phyloP scores from a whole-genome alignment of 2,113 vertebrate species.

The Montifringilla adamsi region DNA sequence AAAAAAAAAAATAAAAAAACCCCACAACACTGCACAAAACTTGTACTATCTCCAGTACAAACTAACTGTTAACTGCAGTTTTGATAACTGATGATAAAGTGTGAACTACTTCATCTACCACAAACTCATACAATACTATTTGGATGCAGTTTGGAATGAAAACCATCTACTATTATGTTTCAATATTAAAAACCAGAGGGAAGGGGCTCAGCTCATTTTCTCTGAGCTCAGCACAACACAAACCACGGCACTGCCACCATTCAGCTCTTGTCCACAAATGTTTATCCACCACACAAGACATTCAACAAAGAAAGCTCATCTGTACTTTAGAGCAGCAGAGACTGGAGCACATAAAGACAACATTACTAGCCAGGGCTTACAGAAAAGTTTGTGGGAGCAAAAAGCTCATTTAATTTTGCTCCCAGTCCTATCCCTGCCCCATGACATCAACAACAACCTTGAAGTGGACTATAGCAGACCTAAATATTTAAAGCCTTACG shows the following conservation, averaged over 20 bases:
- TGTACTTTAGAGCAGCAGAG: not conserved
- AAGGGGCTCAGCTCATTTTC: not conserved
- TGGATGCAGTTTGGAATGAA: not conserved
- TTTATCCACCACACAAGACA: not conserved
- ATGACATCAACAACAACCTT: not conserved
- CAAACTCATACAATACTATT: not conserved
- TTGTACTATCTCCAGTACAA: not conserved
- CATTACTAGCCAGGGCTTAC: not conserved
- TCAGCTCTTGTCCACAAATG: not conserved
- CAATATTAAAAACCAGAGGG: conserved; percentile 32
- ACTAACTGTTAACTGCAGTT: conserved; percentile 3
- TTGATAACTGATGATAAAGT: not conserved
- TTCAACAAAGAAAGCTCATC: not conserved
- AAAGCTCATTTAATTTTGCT: not conserved
- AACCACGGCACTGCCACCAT: not conserved
- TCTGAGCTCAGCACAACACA: not conserved
- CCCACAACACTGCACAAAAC: not conserved
- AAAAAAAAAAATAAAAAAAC: not conserved
- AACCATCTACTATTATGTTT: not conserved
- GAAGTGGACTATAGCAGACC: not conserved
- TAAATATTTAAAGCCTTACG: conserved; percentile 6
- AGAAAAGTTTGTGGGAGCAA: not conserved
- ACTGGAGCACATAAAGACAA: not conserved
- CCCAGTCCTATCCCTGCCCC: not conserved
- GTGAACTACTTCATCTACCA: not conserved